Conservation (phyloP, 2,888 invertebrate genomes). For the Eurois occulta region DNA sequence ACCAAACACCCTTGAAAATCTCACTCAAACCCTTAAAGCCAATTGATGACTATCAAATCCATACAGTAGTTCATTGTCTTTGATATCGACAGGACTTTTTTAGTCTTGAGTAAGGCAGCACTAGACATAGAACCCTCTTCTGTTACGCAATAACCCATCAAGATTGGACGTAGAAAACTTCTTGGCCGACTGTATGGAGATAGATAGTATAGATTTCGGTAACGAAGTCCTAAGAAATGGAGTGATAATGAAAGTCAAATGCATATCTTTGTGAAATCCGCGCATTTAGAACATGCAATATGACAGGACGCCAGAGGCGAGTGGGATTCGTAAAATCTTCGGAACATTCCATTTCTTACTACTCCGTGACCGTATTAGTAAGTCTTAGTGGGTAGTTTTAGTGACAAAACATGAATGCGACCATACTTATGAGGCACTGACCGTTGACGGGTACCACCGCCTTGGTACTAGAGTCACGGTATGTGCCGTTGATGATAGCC, state of each 20-base stretch:
- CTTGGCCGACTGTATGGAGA: constrained; percentile 31
- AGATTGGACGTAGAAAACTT: neutral
- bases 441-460: constrained; percentile 95
- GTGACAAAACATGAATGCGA: constrained; percentile 89
- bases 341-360: constrained; percentile 42
- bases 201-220: constrained; percentile 25
- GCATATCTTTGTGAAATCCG: neutral
- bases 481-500: constrained; percentile 99
- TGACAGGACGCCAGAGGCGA: neutral
- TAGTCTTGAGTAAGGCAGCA: neutral
- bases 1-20: constrained; percentile 33
- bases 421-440: constrained; percentile 91
- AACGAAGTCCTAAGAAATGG: constrained; percentile 49
- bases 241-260: constrained; percentile 5
- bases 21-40: constrained; percentile 53
- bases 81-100: constrained; percentile 15
- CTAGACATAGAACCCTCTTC: constrained; percentile 13
- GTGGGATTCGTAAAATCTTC: neutral
- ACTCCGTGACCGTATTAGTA: constrained; percentile 43
- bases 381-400: constrained; percentile 75
- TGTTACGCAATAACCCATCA: neutral
- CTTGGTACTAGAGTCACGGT: constrained; percentile 98
- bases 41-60: constrained; percentile 42
- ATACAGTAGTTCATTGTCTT: constrained; percentile 37
- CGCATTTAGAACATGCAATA: neutral